Base-by-base conservation (phyloP, 64 coral and sea anemone genomes). In the Cladopsammia gracilis region DNA sequence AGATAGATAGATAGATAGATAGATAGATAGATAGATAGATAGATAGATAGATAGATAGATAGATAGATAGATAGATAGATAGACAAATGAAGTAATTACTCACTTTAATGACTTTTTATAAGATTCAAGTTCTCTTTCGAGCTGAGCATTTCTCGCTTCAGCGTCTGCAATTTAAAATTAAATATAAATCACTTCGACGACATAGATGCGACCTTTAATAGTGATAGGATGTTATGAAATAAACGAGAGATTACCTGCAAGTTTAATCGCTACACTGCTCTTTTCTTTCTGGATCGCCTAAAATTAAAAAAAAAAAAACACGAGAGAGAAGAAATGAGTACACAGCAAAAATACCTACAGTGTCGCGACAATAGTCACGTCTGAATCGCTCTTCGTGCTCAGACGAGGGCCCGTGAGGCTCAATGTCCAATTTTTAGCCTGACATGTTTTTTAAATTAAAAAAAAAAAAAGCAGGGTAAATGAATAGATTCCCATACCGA, bases 61-160 rank as follows among this genome's bases (percentile, higher is more conserved):
- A 10, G 4, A 53, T 53, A 25, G 18, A 52, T 67, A 79, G 12
- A 51, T 43, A 25, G 14, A 20, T 12, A 13, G 45, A 57, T 42
- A 61, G 15, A 53, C 23, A 7, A 68, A 25, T n/a, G 43, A 54
- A 14, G 15, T 45, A 11, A 8, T 19, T 16, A 90, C 72, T 92
- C 49, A 96, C 95, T 91, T 93, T 43, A 92, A 58, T 10, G 78
- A 79, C 79, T 89, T 96, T 59, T 89, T 25, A 73, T 96, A 82
- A 6, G 78, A 73, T 25, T 93, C 95, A 56, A 93, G 47, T 64
- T 96, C 95, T 60, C 78, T 85, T 34, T 77, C 59, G 3, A 96
- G 59, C 50, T 96, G 91, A 16, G 91, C 54, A 71, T 88, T 90
- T 11, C 77, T 91, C 48, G 95, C 95, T 79, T 96, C 89, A 20